Evolutionary conservation across 2,888 invertebrate species (phyloP), one percentile per base, ranked within the genome.

Genomic region (Drosophila cognata): DNA sequence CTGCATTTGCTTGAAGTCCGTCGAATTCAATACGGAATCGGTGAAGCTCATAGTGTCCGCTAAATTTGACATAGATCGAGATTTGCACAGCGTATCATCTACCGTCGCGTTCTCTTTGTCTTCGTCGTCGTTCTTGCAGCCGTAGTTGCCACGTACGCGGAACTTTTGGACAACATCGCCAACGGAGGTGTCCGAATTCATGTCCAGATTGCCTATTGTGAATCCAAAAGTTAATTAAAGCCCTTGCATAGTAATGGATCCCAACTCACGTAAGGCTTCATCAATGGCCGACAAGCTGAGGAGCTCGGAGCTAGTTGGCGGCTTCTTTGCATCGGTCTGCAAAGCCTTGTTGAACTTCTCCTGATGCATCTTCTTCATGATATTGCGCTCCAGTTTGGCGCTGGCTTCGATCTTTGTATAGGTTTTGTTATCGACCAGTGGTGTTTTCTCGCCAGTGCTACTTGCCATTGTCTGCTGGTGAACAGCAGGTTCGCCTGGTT

Each of bases 271-370:
- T 41, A 93, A 71, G 6, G 92, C 92, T 29, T 89, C 87, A 68
- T 91, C 91, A 21, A 93, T 93, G 2, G 92, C 92, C 1, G 93
- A 91, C 52, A 93, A 67, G 48, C 92, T 92, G 11, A 93, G 72
- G 10, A 92, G 52, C 58, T 92, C 92, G 0, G 93, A 92, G 46
- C 73, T 89, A 6, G 88, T 84, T 41, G 84, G 67, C 25, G 66
- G 51, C 18, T 68, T 82, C 16, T 55, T 74, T 21, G 61, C 25
- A 16, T 78, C 71, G 0, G 55, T 46, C 28, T 77, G 71, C 2
- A 85, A 36, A 0, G 84, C 80, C 29, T 85, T 84, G 4, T 88
- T 86, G 2, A 89, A 85, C 21, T 88, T 90, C 13, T 86, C 88
- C 31, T 90, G 88, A 0, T 89, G 82, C 71, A 71, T 77, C 31